Evolutionary conservation across 2,113 vertebrate species (phyloP).

Genomic region (Gadus chalcogrammus): DNA sequence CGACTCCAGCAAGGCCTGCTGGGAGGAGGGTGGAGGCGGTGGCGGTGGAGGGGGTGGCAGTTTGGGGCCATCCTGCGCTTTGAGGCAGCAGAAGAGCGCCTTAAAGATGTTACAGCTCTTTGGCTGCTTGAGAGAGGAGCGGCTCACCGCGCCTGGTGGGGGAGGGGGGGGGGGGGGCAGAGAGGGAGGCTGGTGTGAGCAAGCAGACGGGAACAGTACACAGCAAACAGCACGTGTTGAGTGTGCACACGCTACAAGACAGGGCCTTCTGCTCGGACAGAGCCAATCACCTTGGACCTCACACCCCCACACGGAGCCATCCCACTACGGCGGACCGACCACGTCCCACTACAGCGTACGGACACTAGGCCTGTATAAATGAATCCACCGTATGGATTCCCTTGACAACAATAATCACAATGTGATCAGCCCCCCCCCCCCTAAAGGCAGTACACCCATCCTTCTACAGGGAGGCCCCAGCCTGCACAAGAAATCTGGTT

Average conservation of each 20-base stretch:
- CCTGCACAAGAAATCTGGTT: conserved; percentile 58
- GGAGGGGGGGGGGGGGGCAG: fast-evolving
- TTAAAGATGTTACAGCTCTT: conserved; percentile 83
- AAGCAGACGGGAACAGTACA: not conserved
- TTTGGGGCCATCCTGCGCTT: conserved; percentile 78
- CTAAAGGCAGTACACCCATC: conserved; percentile 28
- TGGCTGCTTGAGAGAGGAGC: conserved; percentile 81
- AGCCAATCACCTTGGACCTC: too few relatives aligned
- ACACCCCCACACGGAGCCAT: too few relatives aligned
- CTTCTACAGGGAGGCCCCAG: conserved; percentile 38
- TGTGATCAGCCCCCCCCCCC: not conserved
- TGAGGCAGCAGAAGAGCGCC: conserved; percentile 84
- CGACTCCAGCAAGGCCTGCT: conserved; percentile 73
- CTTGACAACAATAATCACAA: not conserved
- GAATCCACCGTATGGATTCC: not conserved
- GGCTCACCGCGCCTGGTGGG: conserved; percentile 75
- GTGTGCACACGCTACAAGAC: too few relatives aligned
- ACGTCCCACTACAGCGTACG: too few relatives aligned
- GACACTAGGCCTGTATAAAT: not conserved
- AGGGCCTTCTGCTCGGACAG: too few relatives aligned
- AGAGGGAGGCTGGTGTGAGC: conserved; percentile 16
- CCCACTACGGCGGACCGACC: too few relatives aligned
- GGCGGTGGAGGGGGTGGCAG: conserved; percentile 20
- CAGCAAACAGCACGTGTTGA: too few relatives aligned
- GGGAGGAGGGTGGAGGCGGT: conserved; percentile 63